Base-by-base conservation (phyloP, 2,888 invertebrate genomes). In the Drosophila bunnanda region DNA sequence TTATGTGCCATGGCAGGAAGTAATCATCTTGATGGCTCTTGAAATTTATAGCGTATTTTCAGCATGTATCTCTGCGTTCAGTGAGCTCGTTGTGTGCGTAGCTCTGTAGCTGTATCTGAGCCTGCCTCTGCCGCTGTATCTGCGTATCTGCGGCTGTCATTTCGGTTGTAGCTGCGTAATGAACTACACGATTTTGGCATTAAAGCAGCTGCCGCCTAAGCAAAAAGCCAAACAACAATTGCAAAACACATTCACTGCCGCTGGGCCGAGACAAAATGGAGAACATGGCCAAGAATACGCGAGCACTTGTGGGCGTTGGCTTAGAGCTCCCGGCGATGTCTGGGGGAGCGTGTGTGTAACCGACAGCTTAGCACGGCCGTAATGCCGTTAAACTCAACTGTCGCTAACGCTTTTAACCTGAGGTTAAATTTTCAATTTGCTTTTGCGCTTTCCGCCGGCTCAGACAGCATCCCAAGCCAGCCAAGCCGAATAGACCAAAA, bases 391-490 rank as follows among this genome's bases (percentile, higher is more conserved):
- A 88, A 79, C 85, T 88, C 77, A 78, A 86, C 82, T 88, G 85
- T 78, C 85, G 85, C 85, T 85, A 88, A 88, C 78, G 85, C 79
- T 77, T 85, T 86, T 86, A 88, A 86, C 85, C 85, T 86, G 75
- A 88, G 85, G 85, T 86, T 86, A 88, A 86, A 88, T 85, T 86
- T 86, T 86, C 85, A 86, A 86, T 86, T 86, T 86, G 85, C 82
- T 75, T 79, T 73, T 76, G 73, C 78, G 74, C 69, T 82, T 72
- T 58, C 50, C 60, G 55, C 74, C 73, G 66, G 74, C 72, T 72
- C 82, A 72, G 69, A 75, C 85, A 55, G 44, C 48, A 44, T 53
- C 64, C 56, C 79, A 68, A 61, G 53, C 60, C 58, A 30, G 13
- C 30, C 30, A 46, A 55, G 39, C 50, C 55, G 54, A 30, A 61